Evolutionary conservation across 1,140 invertebrate genomes (phyloP), one percentile per base, ranked within the genome.

Genomic region (Halesus radiatus): DNA sequence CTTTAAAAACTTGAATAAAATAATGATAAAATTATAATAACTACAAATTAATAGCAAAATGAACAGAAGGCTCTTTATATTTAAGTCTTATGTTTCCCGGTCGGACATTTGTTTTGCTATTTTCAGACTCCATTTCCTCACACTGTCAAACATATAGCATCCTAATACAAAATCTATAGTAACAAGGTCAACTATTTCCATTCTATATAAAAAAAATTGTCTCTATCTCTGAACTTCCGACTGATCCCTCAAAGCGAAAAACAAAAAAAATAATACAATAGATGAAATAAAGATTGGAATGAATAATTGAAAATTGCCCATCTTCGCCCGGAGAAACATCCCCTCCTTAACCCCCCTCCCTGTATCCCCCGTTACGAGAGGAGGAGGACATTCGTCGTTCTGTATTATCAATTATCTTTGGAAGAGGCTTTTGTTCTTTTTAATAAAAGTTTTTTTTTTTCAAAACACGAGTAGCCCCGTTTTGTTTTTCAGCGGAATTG

Each of bases 271-370:
- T 80, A 83, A 76, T 78, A 83, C 79, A 83, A 80, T 83, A 78
- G 78, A 83, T 80, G 81, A 83, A 83, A 83, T 82, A 83, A 83
- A 83, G 81, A 83, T 83, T 80, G 81, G 70, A 83, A 83, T 83
- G 81, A 83, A 83, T 83, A 83, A 83, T 83, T 83, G 81, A 83
- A 83, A 83, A 83, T 83, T 83, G 78, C 72, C 75, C 75, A 54
- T 75, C 78, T 72, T 50, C 73, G 58, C 76, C 66, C 78, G 54
- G 26, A 52, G 23, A 72, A 45, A 72, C 15, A 50, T 4, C 45
- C 32, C 68, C 66, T n/a, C 29, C 66, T 18, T 52, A 45, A 45
- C 18, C 45, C 45, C 23, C 74, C 66, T n/a, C 18, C 37, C 13
- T 1, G 8, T 1, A 10, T 10, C 37, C 8, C 37, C 37, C 52